Conservation (phyloP, 2,888 invertebrate genomes). For the Diaprepes abbreviatus region DNA sequence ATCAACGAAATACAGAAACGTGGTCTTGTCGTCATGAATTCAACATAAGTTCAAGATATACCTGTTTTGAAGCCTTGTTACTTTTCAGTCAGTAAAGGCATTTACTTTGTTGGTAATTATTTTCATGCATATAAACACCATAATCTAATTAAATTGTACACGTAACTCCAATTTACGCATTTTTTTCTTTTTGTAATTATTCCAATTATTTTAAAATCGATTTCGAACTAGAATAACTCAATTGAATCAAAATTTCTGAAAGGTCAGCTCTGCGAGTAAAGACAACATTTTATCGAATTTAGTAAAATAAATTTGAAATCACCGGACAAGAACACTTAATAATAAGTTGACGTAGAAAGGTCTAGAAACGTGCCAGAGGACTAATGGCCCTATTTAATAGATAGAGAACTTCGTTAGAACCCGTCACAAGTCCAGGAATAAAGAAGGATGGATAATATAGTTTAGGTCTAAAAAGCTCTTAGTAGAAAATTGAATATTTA, state of each 20-base stretch:
- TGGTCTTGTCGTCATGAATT: too few species aligned
- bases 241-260: background rate
- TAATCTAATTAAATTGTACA: too few species aligned
- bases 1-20: too few species aligned
- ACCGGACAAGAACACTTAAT: constrained; percentile 18
- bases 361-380: constrained; percentile 17
- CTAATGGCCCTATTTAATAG: constrained; percentile 19
- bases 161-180: too few species aligned
- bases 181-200: too few species aligned
- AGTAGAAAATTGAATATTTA: constrained; percentile 3
- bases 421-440: constrained; percentile 15
- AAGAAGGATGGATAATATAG: constrained; percentile 12
- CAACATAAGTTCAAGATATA: too few species aligned
- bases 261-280: background rate
- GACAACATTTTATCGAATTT: constrained; percentile 3
- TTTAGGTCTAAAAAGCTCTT: constrained; percentile 11
- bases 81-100: too few species aligned
- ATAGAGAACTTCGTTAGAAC: constrained; percentile 21
- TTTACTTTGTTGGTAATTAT: too few species aligned
- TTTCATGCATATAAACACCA: too few species aligned
- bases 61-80: too few species aligned
- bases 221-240: too few species aligned
- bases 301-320: constrained; percentile 18
- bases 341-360: constrained; percentile 20
- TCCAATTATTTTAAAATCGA: too few species aligned